These are phyloP conservation scores for Periophthalmodon schlosseri DNA, from an alignment of 2,113 vertebrate genomes.

Conservation along the genomic window DNA sequence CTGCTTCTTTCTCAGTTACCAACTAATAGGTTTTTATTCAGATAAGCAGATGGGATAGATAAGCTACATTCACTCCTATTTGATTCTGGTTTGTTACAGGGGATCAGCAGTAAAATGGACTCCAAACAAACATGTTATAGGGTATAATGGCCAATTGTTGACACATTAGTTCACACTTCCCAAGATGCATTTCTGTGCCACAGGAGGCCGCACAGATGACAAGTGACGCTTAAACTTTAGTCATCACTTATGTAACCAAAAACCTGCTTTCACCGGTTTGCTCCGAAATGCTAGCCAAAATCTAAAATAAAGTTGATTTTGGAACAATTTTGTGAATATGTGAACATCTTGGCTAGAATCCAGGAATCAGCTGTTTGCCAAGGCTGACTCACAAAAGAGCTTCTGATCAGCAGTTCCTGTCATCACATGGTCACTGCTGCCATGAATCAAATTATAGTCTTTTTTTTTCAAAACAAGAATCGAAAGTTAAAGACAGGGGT, in stretches of 20 bases:
- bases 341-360: conserved; percentile 3
- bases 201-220: conserved; percentile 56
- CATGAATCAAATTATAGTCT: conserved; percentile 32
- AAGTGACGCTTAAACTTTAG: conserved; percentile 40
- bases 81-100: neutral
- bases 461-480: conserved; percentile 17
- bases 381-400: conserved; percentile 32
- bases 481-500: conserved; percentile 18
- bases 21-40: neutral
- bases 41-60: neutral
- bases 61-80: neutral
- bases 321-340: neutral
- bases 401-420: conserved; percentile 21
- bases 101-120: neutral
- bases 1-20: neutral
- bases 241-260: conserved; percentile 46
- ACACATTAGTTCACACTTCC: conserved; percentile 12
- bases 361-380: conserved; percentile 19
- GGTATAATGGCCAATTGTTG: conserved; percentile 12
- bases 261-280: conserved; percentile 45
- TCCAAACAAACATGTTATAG: conserved; percentile 1
- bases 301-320: conserved; percentile 2
- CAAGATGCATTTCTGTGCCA: conserved; percentile 20
- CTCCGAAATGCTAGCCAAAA: conserved; percentile 18
- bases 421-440: conserved; percentile 17